Evolutionary conservation across 2,113 vertebrate species (phyloP).

Genomic region (Monopterus albus): DNA sequence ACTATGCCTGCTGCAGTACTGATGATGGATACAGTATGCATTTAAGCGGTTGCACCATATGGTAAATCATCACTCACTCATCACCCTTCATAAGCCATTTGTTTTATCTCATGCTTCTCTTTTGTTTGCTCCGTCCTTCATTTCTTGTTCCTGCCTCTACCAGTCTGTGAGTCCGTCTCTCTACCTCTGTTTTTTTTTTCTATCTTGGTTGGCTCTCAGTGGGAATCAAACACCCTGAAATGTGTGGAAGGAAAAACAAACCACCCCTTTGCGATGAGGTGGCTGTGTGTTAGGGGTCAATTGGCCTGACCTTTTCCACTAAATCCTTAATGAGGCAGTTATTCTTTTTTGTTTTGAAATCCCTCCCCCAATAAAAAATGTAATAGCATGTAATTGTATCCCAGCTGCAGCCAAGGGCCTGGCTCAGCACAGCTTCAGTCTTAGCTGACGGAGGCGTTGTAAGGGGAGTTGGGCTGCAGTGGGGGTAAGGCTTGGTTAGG

Average conservation of each 20-base stretch:
- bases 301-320: constrained; percentile 52
- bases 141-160: constrained; percentile 26
- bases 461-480: constrained; percentile 30
- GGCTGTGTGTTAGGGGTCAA: constrained; percentile 44
- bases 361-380: constrained; percentile 57
- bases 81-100: constrained; percentile 20
- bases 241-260: constrained; percentile 30
- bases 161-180: constrained; percentile 26
- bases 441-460: constrained; percentile 30
- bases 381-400: constrained; percentile 57
- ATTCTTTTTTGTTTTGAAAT: constrained; percentile 48
- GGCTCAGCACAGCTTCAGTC: constrained; percentile 24
- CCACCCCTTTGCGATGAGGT: constrained; percentile 25
- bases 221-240: constrained; percentile 43
- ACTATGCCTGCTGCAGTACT: constrained; percentile 14
- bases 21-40: constrained; percentile 32
- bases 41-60: constrained; percentile 21
- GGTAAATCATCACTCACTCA: constrained; percentile 14
- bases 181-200: constrained; percentile 8
- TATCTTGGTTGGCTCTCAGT: constrained; percentile 7
- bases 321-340: constrained; percentile 60
- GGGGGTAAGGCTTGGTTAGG: constrained; percentile 25
- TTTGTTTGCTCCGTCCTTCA: constrained; percentile 31
- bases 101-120: constrained; percentile 37
- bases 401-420: constrained; percentile 43